Percentiles rank a stretch among this genome's conserved stretches.
phyloP scores from a whole-genome alignment of 2,888 invertebrate genomes.

The Hymenopus coronatus region DNA sequence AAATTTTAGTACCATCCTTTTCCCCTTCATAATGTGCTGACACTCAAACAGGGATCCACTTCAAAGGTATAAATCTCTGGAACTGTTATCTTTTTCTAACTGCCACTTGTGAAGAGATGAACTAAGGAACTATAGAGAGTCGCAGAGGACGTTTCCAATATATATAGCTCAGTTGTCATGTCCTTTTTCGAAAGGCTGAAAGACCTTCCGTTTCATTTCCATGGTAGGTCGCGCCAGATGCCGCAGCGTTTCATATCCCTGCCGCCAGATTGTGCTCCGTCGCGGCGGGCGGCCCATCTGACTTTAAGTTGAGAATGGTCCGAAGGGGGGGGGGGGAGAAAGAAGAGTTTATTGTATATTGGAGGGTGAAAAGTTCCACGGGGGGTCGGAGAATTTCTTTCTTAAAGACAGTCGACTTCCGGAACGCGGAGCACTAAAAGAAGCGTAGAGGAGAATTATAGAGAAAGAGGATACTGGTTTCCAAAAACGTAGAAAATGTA shows the following conservation, averaged over 20 bases:
- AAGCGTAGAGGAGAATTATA: neutral
- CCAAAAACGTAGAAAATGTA: too few species aligned
- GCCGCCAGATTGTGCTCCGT: neutral
- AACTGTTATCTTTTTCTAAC: neutral
- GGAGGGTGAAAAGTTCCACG: neutral
- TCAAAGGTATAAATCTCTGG: neutral
- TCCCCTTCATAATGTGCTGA: neutral
- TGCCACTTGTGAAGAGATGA: neutral
- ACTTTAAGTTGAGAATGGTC: neutral
- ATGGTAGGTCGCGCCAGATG: neutral
- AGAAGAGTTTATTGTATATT: neutral
- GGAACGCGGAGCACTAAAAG: neutral
- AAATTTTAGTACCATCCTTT: neutral
- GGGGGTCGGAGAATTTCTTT: neutral
- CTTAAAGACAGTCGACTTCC: neutral
- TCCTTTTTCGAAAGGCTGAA: neutral
- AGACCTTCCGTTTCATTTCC: neutral
- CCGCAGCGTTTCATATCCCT: neutral
- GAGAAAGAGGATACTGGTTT: too few species aligned
- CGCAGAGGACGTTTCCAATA: neutral
- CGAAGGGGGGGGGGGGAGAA: neutral
- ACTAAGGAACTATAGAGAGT: neutral
- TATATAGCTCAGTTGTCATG: neutral
- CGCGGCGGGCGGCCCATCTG: neutral
- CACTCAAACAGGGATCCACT: neutral